Conservation (phyloP, 2,888 invertebrate species). For the Netelia melanura region DNA sequence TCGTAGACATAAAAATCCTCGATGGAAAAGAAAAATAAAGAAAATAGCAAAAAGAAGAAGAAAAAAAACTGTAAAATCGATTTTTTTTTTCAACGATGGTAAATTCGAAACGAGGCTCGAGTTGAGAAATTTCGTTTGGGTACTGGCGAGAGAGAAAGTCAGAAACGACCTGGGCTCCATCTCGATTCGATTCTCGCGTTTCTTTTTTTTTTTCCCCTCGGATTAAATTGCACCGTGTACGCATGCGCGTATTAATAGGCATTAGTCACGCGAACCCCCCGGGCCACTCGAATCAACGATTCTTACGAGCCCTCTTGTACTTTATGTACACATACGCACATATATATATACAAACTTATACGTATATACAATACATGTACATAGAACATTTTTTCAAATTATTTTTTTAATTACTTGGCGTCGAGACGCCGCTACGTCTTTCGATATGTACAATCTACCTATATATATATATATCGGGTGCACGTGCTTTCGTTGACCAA, state of each 20-base stretch:
- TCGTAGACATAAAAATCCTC: not conserved
- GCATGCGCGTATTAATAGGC: slow-evolving; percentile 41
- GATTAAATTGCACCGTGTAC: slow-evolving; percentile 14
- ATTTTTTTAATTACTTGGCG: too few relatives aligned
- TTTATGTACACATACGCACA: not conserved
- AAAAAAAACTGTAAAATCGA: too few relatives aligned
- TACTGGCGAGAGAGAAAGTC: not conserved
- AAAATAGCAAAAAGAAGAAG: too few relatives aligned
- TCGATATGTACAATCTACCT: not conserved
- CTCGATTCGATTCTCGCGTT: slow-evolving; percentile 5
- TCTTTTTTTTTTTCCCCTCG: not conserved
- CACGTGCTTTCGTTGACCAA: slow-evolving; percentile 47
- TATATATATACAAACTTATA: too few relatives aligned
- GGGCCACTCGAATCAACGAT: slow-evolving; percentile 46
- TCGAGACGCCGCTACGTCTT: not conserved
- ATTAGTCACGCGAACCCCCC: slow-evolving; percentile 47
- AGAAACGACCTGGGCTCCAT: not conserved
- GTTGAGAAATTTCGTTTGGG: not conserved
- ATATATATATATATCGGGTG: slow-evolving; percentile 11
- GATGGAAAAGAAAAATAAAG: too few relatives aligned
- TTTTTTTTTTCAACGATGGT: too few relatives aligned
- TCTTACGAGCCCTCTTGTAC: slow-evolving; percentile 44
- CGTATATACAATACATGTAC: too few relatives aligned
- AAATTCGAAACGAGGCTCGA: not conserved
- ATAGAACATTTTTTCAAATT: too few relatives aligned